Percentiles rank a stretch among this genome's conserved stretches.
Conservation (phyloP, 2,888 invertebrate genomes). For the Himalopsyche anomala region DNA sequence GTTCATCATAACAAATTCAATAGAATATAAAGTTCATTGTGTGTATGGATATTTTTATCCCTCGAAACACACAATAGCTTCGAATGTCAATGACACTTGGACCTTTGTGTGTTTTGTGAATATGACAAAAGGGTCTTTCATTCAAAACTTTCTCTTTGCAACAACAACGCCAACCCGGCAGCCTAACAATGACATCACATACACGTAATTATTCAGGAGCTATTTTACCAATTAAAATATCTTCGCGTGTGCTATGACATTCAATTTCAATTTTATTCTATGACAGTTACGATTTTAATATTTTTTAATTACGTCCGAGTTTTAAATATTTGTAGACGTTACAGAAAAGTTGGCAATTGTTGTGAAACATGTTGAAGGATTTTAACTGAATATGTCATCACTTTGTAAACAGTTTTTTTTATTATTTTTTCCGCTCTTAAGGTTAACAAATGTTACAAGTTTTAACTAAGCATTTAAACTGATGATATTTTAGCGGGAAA, state of each 20-base stretch:
- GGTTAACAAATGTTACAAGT: no score
- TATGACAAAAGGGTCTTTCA: slow-evolving; percentile 40
- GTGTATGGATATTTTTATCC: slow-evolving; percentile 38
- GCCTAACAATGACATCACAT: background rate
- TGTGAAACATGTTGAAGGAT: no score
- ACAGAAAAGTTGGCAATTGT: no score
- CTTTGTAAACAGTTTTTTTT: no score
- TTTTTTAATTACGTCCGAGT: no score
- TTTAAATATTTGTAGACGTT: no score
- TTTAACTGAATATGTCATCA: no score
- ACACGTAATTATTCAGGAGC: slow-evolving; percentile 5
- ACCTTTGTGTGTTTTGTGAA: slow-evolving; percentile 33
- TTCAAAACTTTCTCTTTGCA: slow-evolving; percentile 24
- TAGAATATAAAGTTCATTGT: slow-evolving; percentile 12
- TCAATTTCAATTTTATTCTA: no score
- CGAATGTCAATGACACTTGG: slow-evolving; percentile 38
- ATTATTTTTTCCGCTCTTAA: no score
- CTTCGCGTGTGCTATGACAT: background rate
- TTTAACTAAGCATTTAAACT: no score
- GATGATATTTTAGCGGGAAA: no score
- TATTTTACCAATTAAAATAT: slow-evolving; percentile 10
- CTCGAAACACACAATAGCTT: slow-evolving; percentile 15
- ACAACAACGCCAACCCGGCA: slow-evolving; percentile 3
- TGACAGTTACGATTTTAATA: no score
- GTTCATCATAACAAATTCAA: slow-evolving; percentile 28